Percentiles rank a stretch among this genome's conserved stretches.
phyloP scores from a whole-genome alignment of 2,113 vertebrate species.

The Agapornis roseicollis region DNA sequence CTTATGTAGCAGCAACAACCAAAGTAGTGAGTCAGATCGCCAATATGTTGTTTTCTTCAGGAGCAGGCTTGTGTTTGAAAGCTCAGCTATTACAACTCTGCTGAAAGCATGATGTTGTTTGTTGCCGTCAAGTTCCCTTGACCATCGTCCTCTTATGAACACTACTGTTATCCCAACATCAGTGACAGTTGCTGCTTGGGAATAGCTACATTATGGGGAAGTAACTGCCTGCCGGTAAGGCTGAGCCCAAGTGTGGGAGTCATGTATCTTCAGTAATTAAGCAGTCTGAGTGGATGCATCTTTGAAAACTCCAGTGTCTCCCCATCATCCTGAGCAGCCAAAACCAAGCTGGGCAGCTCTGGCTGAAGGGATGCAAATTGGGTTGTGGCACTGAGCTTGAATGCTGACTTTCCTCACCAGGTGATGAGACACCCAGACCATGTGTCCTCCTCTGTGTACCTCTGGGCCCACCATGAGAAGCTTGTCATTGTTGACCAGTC shows the following conservation, averaged over 20 bases:
- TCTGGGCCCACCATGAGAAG: slow-evolving; percentile 98
- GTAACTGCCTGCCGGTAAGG: not conserved
- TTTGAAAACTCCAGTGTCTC: not conserved
- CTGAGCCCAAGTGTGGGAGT: not conserved
- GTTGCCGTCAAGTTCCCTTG: not conserved
- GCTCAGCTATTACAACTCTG: not conserved
- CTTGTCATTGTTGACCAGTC: slow-evolving; percentile 91
- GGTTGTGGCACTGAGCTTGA: accelerated
- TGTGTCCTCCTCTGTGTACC: slow-evolving; percentile 90
- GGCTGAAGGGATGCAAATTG: not conserved
- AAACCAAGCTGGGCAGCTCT: not conserved
- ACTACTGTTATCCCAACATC: not conserved
- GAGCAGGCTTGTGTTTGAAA: slow-evolving; percentile 38
- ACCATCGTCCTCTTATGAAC: not conserved
- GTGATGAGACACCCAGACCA: slow-evolving; percentile 98
- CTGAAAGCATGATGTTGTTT: not conserved
- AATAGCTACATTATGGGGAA: accelerated
- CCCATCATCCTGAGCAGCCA: not conserved
- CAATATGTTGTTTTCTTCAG: slow-evolving; percentile 60
- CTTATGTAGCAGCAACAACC: not conserved
- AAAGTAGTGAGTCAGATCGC: slow-evolving; percentile 49
- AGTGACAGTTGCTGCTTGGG: not conserved
- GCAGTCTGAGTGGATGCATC: not conserved
- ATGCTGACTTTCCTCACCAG: slow-evolving; percentile 57
- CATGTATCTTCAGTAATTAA: not conserved